A percentile compares a stretch with the other conserved stretches of the same genome.
These are phyloP conservation scores for Hydrotaea diabolus DNA, from an alignment of 2,888 invertebrate species.

Conservation along the genomic window DNA sequence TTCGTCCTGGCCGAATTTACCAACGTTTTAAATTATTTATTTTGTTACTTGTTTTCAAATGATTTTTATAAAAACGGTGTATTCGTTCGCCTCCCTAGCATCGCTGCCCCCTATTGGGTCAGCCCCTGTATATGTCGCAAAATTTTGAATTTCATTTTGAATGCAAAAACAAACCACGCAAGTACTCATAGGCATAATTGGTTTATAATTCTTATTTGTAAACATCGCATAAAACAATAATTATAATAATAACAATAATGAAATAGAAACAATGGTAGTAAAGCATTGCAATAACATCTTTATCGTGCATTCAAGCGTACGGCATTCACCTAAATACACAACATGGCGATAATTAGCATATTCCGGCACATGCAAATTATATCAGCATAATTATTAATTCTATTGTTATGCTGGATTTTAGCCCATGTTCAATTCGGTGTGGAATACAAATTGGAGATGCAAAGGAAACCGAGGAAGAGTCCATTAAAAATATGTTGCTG, in stretches of 20 bases:
- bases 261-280: too few relatives aligned
- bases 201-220: background rate
- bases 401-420: background rate
- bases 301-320: background rate
- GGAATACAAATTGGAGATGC: background rate
- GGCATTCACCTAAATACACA: background rate
- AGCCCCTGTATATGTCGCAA: too few relatives aligned
- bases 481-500: background rate
- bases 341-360: background rate
- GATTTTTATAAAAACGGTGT: too few relatives aligned
- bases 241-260: background rate
- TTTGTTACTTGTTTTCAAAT: too few relatives aligned
- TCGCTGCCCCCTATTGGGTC: too few relatives aligned
- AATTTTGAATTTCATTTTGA: too few relatives aligned
- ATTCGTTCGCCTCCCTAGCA: too few relatives aligned
- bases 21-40: too few relatives aligned
- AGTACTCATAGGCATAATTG: background rate
- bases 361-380: background rate
- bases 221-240: background rate
- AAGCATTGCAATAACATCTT: slow-evolving; percentile 2
- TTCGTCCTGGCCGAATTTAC: too few relatives aligned
- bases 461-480: background rate
- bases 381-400: background rate
- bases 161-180: too few relatives aligned
- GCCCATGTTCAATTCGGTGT: background rate